Evolutionary conservation across 1,140 invertebrate genomes (phyloP).

Genomic region (Camponotus floridanus): DNA sequence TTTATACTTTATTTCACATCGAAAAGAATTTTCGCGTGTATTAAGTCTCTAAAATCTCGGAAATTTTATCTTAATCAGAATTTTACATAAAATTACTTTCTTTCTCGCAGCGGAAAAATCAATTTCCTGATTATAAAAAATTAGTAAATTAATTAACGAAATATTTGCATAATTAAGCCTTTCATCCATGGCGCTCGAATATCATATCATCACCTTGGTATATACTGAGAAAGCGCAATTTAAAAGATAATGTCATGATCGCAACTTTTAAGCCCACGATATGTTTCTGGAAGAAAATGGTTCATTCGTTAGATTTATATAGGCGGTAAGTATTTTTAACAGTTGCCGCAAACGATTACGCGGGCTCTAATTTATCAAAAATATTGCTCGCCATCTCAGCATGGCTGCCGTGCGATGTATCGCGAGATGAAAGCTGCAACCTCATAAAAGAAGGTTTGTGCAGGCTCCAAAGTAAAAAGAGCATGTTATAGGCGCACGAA

Average conservation of each 20-base stretch:
- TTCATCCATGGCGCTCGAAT: not conserved
- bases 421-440: conserved; percentile 15
- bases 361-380: conserved; percentile 35
- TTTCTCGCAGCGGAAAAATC: not conserved
- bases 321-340: conserved; percentile 22
- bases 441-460: conserved; percentile 26
- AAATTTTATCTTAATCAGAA: conserved; percentile 25
- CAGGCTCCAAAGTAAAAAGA: conserved; percentile 18
- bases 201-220: conserved; percentile 15
- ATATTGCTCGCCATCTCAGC: conserved; percentile 38
- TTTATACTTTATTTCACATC: not conserved
- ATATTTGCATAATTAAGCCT: not conserved
- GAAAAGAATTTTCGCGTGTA: not conserved
- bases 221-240: not conserved
- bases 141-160: conserved; percentile 53
- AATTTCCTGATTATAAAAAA: conserved; percentile 31
- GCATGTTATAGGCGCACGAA: not conserved
- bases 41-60: not conserved
- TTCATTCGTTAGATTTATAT: conserved; percentile 53
- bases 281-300: not conserved
- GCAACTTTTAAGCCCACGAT: not conserved
- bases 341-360: conserved; percentile 36
- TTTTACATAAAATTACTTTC: conserved; percentile 5
- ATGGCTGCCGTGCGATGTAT: conserved; percentile 3
- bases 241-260: not conserved